Conservation (phyloP, 2,888 invertebrate genomes). For the Urechis unicinctus region DNA sequence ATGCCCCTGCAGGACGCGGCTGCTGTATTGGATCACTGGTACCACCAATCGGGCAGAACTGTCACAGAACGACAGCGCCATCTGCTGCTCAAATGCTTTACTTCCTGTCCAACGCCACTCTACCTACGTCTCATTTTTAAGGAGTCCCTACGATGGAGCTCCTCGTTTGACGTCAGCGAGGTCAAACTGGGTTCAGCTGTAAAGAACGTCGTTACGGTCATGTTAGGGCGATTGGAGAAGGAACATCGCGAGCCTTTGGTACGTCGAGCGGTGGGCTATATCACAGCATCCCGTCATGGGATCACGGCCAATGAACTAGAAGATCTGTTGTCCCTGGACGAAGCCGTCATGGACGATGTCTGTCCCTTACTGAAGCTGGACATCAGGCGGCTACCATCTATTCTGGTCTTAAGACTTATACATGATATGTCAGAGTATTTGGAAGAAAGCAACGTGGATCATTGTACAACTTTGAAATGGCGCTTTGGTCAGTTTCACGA, state of each 20-base stretch:
- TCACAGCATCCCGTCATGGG: conserved; percentile 68
- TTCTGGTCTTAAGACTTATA: conserved; percentile 34
- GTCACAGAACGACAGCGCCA: conserved; percentile 59
- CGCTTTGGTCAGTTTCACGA: conserved; percentile 60
- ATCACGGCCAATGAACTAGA: conserved; percentile 75
- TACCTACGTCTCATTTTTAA: conserved; percentile 33
- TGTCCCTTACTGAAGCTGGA: conserved; percentile 19
- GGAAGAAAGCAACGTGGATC: conserved; percentile 28
- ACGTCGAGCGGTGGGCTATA: conserved; percentile 60
- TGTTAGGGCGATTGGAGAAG: conserved; percentile 37
- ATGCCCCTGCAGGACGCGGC: conserved; percentile 8
- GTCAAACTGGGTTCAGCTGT: conserved; percentile 31
- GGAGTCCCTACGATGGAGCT: conserved; percentile 34
- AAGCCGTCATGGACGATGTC: conserved; percentile 28
- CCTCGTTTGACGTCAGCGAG: conserved; percentile 24
- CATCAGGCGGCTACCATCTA: conserved; percentile 35
- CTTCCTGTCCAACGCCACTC: conserved; percentile 21
- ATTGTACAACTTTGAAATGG: conserved; percentile 57
- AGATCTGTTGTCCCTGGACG: conserved; percentile 53
- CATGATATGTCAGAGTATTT: conserved; percentile 29
- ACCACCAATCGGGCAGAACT: conserved; percentile 20
- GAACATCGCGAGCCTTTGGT: conserved; percentile 40
- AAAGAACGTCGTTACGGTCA: conserved; percentile 29
- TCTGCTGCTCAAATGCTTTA: conserved; percentile 60
- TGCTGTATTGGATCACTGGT: conserved; percentile 32